A percentile compares a stretch with the other conserved stretches of the same genome.
Conservation (phyloP, 2,113 vertebrate genomes). For the Gobiocypris rarus region DNA sequence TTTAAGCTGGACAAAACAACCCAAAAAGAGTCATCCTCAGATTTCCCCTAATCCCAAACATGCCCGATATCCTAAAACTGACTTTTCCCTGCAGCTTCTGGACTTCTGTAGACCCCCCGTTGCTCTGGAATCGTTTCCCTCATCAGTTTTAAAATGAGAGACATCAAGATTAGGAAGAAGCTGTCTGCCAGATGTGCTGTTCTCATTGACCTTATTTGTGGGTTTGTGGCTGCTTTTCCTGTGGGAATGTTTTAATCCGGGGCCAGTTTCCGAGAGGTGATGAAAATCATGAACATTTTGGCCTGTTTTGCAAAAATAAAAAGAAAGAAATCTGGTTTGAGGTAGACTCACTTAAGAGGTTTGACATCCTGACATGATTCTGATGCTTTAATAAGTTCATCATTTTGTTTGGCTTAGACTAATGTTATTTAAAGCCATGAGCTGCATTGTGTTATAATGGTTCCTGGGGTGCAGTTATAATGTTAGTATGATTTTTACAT, state of each 20-base stretch:
- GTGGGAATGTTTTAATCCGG: slow-evolving; percentile 3
- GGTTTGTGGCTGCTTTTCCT: slow-evolving; percentile 1
- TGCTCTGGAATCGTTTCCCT: slow-evolving; percentile 16
- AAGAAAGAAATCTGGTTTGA: not conserved
- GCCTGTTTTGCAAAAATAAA: not conserved
- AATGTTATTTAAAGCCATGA: not conserved
- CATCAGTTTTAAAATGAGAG: slow-evolving; percentile 32
- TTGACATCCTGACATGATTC: not conserved
- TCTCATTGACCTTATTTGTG: slow-evolving; percentile 44
- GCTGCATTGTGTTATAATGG: too few species aligned
- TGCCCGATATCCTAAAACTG: not conserved
- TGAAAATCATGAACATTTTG: not conserved
- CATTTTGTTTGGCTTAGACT: not conserved
- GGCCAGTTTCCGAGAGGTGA: not conserved
- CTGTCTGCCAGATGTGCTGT: slow-evolving; percentile 42
- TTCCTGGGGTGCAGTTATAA: too few species aligned
- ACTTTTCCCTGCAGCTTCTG: not conserved
- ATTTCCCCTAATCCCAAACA: not conserved
- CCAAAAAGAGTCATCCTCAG: not conserved
- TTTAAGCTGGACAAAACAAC: not conserved
- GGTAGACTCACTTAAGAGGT: not conserved
- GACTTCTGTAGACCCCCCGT: slow-evolving; percentile 20
- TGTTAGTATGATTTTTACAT: too few species aligned
- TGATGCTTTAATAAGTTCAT: not conserved
- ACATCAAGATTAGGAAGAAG: slow-evolving; percentile 35